Evolutionary conservation across 2,113 vertebrate species (phyloP).

Genomic region (Caranx ignobilis): DNA sequence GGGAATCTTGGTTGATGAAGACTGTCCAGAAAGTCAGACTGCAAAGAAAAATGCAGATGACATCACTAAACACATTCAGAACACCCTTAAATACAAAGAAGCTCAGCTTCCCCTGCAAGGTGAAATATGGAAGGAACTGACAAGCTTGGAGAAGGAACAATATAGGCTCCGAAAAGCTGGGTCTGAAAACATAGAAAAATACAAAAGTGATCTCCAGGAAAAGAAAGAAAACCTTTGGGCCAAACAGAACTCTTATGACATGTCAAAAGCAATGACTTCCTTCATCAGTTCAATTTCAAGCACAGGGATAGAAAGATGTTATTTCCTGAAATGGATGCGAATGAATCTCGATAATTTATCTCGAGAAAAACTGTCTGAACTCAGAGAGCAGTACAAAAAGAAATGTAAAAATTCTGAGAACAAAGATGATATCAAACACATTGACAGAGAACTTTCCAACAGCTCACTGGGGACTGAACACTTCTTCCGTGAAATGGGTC

Average conservation of each 20-base stretch:
- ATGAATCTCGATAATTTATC: conserved; percentile 76
- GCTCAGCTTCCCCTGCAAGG: conserved; percentile 72
- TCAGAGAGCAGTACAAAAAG: conserved; percentile 67
- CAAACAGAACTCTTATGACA: conserved; percentile 46
- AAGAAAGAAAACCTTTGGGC: conserved; percentile 49
- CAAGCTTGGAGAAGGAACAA: conserved; percentile 75
- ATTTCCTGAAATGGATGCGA: conserved; percentile 80
- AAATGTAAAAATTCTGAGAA: conserved; percentile 55
- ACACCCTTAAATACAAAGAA: conserved; percentile 70
- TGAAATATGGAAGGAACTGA: conserved; percentile 71
- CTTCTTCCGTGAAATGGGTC: conserved; percentile 87
- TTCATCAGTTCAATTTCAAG: conserved; percentile 69
- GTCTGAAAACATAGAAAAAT: conserved; percentile 54
- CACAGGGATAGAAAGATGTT: conserved; percentile 59
- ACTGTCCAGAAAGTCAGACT: conserved; percentile 51
- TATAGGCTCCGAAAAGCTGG: conserved; percentile 66
- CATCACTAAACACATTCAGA: conserved; percentile 57
- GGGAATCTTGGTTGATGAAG: conserved; percentile 76
- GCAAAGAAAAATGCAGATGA: conserved; percentile 64
- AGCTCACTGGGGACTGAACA: conserved; percentile 85
- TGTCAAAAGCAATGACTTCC: conserved; percentile 64
- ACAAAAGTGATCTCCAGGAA: conserved; percentile 62
- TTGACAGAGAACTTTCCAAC: conserved; percentile 76
- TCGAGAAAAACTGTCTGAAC: conserved; percentile 35
- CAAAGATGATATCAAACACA: conserved; percentile 60